phyloP scores from a whole-genome alignment of 2,888 invertebrate species.

The Clanis bilineata region DNA sequence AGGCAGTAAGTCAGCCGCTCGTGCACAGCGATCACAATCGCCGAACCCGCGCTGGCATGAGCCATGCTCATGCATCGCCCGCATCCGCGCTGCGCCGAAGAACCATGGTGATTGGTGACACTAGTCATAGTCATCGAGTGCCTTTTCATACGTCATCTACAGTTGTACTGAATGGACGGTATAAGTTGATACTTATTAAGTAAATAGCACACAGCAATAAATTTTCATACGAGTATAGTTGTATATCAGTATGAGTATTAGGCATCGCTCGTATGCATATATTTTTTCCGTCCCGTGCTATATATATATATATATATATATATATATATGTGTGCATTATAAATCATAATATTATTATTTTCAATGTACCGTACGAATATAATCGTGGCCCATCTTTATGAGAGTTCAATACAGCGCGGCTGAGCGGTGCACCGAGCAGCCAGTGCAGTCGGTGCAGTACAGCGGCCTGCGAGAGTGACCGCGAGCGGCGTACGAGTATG shows the following conservation, averaged over 20 bases:
- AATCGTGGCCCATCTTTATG: background rate
- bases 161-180: background rate
- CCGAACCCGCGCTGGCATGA: background rate
- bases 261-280: too few species aligned
- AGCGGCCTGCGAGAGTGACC: background rate
- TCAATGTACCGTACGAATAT: background rate
- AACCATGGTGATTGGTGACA: background rate
- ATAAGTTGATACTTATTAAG: too few species aligned
- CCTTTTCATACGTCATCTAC: background rate
- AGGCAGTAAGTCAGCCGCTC: conserved; percentile 39
- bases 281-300: too few species aligned
- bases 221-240: too few species aligned
- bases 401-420: background rate
- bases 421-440: background rate
- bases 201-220: too few species aligned
- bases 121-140: background rate
- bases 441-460: background rate
- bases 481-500: conserved; percentile 8
- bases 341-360: background rate
- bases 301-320: too few species aligned
- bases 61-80: background rate
- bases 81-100: background rate
- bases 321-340: background rate
- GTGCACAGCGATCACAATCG: conserved; percentile 21
- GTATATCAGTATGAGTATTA: too few species aligned